These are phyloP conservation scores for Cervus canadensis DNA, from an alignment of 2,113 vertebrate species.

Conservation along the genomic window DNA sequence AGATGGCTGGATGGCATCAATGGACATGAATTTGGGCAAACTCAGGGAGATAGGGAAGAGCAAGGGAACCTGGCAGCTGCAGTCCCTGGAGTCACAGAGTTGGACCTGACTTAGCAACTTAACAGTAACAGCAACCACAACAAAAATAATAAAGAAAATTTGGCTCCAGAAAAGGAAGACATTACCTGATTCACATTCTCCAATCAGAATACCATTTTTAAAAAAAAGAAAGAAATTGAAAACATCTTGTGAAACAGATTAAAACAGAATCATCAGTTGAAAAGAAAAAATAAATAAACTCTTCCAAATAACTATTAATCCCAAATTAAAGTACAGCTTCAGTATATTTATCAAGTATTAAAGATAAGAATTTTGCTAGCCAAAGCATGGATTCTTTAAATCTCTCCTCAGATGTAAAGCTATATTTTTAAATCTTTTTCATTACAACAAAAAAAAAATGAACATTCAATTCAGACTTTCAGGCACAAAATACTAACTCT, in stretches of 20 bases:
- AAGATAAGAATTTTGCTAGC: not conserved
- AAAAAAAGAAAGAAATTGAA: not conserved
- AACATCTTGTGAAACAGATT: not conserved
- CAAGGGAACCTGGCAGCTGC: not conserved
- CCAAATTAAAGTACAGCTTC: not conserved
- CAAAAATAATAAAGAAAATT: not conserved
- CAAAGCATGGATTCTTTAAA: not conserved
- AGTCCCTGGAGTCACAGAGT: not conserved
- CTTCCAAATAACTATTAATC: not conserved
- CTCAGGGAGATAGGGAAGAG: not conserved
- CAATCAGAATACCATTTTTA: not conserved
- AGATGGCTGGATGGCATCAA: not conserved
- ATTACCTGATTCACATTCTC: not conserved
- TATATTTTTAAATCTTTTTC: not conserved
- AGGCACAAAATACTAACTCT: not conserved
- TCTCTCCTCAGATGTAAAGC: not conserved
- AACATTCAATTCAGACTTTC: not conserved
- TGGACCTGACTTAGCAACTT: not conserved
- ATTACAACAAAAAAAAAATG: not conserved
- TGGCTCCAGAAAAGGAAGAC: not conserved
- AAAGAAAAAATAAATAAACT: not conserved
- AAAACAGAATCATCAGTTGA: not conserved
- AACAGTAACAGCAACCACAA: not conserved
- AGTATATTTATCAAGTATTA: not conserved
- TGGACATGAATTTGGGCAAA: not conserved